These are phyloP conservation scores for Sebastes vulpes DNA, from an alignment of 2,797 vertebrate species.

Conservation along the genomic window DNA sequence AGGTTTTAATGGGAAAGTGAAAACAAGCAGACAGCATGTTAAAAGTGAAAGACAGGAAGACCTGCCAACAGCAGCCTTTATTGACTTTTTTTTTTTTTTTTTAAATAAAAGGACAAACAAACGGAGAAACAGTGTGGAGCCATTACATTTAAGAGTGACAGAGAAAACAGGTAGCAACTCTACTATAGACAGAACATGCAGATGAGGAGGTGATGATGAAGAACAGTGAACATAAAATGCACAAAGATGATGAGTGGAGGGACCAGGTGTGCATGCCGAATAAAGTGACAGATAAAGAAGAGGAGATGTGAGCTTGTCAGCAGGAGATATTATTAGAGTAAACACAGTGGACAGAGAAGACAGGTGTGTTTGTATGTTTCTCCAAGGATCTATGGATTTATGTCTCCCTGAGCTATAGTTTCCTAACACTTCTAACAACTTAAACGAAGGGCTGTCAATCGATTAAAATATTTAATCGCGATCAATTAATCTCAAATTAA, in stretches of 20 bases:
- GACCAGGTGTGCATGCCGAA: slow-evolving; percentile 41
- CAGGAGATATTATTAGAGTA: slow-evolving; percentile 6
- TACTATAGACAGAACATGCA: slow-evolving; percentile 54
- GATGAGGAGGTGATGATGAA: slow-evolving; percentile 62
- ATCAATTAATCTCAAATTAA: too few species aligned
- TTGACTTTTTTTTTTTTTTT: slow-evolving; percentile 59
- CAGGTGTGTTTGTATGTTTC: background rate
- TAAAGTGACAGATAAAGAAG: slow-evolving; percentile 31
- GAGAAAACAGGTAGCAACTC: background rate
- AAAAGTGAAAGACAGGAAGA: slow-evolving; percentile 45
- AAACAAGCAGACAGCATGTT: slow-evolving; percentile 46
- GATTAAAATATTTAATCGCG: too few species aligned
- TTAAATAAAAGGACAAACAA: slow-evolving; percentile 48
- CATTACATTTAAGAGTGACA: slow-evolving; percentile 47
- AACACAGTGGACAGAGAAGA: slow-evolving; percentile 38
- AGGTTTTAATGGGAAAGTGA: slow-evolving; percentile 49
- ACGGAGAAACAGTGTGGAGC: slow-evolving; percentile 8
- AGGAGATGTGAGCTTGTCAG: slow-evolving; percentile 19
- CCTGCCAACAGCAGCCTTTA: slow-evolving; percentile 71
- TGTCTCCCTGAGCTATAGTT: slow-evolving; percentile 9
- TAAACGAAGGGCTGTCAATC: too few species aligned
- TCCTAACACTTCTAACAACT: background rate
- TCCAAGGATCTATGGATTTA: background rate
- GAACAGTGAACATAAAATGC: slow-evolving; percentile 26
- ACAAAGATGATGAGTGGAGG: slow-evolving; percentile 27